Base-by-base conservation (phyloP, 2,888 invertebrate species). In the Schizotus pectinicornis region DNA sequence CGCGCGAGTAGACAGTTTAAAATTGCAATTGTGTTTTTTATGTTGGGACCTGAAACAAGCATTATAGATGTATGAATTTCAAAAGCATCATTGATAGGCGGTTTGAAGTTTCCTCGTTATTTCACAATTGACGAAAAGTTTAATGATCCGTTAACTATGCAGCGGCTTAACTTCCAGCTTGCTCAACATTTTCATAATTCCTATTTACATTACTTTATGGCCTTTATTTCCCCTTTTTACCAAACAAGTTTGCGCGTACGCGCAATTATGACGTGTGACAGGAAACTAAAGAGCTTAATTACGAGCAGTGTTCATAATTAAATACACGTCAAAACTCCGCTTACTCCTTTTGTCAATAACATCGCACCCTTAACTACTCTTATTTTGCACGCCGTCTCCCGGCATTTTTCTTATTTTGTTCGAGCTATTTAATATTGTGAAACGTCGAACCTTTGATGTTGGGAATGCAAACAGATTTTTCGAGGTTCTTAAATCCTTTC, bases 1-100 rank as follows among this genome's bases (percentile, higher is more conserved):
- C 94, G 86, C 52, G 94, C 94, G 77, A 92, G 85, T 67, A 94
- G 85, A 80, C 95, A 95, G 83, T 94, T 94, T 75, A 94, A 83
- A 77, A 93, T 92, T 65, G 92, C 90, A 77, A 90, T 88, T 54
- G 87, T 86, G 68, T 86, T 86, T 78, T 92, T 91, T 72, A 90
- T 85, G 74, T 90, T 91, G 67, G 91, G 88, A 78, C 91, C 93
- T 94, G 87, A 6, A 82, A 84, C 48, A 71, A 67, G 35, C 31
- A 46, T 49, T 48, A 31, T 12, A 43, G 64, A 56, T 55, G 46
- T 42, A 59, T 39, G 54, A 59, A 59, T 55, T 45, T 54, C 50
- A 50, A 50, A 42, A 54, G 37, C 38, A 41, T 59, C 39, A 59
- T 54, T 55, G 54, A 59, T 59, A 59, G 46, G 49, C 59, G 50